Evolutionary conservation across 2,888 invertebrate species (phyloP).

Genomic region (Drosophila limbata): DNA sequence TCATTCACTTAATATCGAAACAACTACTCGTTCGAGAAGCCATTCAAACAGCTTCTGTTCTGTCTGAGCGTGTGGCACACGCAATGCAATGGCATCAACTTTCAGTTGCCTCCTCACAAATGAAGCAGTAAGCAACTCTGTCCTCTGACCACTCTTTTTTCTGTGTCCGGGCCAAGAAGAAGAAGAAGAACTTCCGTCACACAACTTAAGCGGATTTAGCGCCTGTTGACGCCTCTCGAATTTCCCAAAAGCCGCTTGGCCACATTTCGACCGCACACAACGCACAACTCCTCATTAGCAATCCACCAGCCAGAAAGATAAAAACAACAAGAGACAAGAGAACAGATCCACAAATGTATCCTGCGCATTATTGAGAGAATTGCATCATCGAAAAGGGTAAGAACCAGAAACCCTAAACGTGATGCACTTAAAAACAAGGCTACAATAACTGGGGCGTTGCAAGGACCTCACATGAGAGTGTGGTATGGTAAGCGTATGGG

Average conservation of each 20-base stretch:
- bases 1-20: conserved; percentile 63
- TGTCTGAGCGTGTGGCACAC: conserved; percentile 51
- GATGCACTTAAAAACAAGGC: conserved; percentile 19
- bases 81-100: conserved; percentile 54
- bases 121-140: conserved; percentile 37
- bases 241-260: conserved; percentile 65
- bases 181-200: conserved; percentile 59
- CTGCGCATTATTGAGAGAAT: conserved; percentile 28
- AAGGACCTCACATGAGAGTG: conserved; percentile 61
- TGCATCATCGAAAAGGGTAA: conserved; percentile 63
- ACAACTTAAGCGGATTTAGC: conserved; percentile 81
- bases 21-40: conserved; percentile 19
- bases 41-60: conserved; percentile 65
- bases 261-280: conserved; percentile 74
- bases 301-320: conserved; percentile 47
- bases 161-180: conserved; percentile 2
- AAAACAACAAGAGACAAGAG: conserved; percentile 1
- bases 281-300: conserved; percentile 51
- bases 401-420: conserved; percentile 73
- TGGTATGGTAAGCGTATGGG: conserved; percentile 7
- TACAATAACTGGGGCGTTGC: conserved; percentile 61
- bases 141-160: neutral
- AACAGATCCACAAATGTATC: conserved; percentile 31
- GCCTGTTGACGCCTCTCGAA: conserved; percentile 84
- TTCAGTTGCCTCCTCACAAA: conserved; percentile 40